Evolutionary conservation across 2,888 invertebrate species (phyloP).

Genomic region (Mantis religiosa): DNA sequence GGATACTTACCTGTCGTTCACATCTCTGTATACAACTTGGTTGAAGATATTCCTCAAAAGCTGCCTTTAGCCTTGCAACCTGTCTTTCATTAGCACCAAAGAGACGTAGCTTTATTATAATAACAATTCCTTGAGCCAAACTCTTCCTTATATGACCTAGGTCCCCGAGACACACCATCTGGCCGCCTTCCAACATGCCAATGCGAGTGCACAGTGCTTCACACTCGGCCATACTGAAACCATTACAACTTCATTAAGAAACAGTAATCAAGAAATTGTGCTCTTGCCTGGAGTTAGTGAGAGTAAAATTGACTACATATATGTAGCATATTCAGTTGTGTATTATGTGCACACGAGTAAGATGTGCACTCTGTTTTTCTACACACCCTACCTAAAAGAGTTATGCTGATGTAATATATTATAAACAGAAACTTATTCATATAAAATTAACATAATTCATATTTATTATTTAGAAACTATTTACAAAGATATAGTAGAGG

Average conservation of each 20-base stretch:
- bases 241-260: background rate
- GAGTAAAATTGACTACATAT: too few species aligned
- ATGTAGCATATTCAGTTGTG: too few species aligned
- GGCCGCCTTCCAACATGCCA: background rate
- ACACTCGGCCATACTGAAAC: background rate
- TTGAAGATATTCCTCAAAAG: slow-evolving; percentile 52
- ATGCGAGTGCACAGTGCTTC: background rate
- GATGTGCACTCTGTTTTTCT: too few species aligned
- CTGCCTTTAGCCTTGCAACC: slow-evolving; percentile 46
- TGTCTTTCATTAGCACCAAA: slow-evolving; percentile 35
- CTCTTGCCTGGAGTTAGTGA: too few species aligned
- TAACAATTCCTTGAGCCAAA: slow-evolving; percentile 64
- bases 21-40: slow-evolving; percentile 59
- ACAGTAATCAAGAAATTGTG: too few species aligned
- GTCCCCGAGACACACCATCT: slow-evolving; percentile 62
- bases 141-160: slow-evolving; percentile 67
- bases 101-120: slow-evolving; percentile 49
- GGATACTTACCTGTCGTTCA: slow-evolving; percentile 56
- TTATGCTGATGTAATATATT: too few species aligned
- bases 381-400: too few species aligned
- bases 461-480: too few species aligned
- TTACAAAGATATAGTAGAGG: too few species aligned
- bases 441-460: too few species aligned
- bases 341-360: too few species aligned
- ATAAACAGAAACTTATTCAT: too few species aligned